Evolutionary conservation across 1,140 invertebrate species (phyloP), one percentile per base, ranked within the genome.

Genomic region (Elymnias hypermnestra): DNA sequence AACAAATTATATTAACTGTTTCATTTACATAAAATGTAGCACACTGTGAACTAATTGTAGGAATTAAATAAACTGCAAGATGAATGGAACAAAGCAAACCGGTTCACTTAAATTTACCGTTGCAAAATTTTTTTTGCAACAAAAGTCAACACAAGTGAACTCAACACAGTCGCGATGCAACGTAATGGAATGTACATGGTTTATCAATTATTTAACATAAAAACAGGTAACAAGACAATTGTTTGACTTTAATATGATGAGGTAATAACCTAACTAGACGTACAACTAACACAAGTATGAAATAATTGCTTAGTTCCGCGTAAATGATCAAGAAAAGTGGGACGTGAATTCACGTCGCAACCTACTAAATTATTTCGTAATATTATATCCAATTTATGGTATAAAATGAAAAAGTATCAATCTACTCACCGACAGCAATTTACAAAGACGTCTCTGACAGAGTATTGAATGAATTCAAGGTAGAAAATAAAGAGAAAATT

Each of bases 241-340:
- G 7, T 15, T 15, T 5, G 12, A 1, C n/a, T n/a, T n/a, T n/a
- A n/a, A 8, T 7, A 6, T 8, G 13, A 33, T 33, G 13, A 14
- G 14, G 29, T 33, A 33, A 29, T 4, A 29, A 33, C 29, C 3
- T 8, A 8, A 15, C 29, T 33, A 33, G 1, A 7, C 8, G 8
- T 1, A 5, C 29, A 8, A 33, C 13, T 8, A 33, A 33, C 15
- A 33, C 29, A 33, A 15, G 29, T 33, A 15, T 14, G 29, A 36
- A 36, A 36, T 36, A 36, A 36, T 36, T 19, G 9, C 33, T 19
- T 7, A 18, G 33, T 36, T 36, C 33, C 33, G 33, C 33, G 33
- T 21, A 36, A 36, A 36, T 36, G 15, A 36, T 10, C 9, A 36
- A 19, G 33, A 36, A 36, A 36, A 36, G n/a, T 36, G 33, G 33